Evolutionary conservation across 2,888 invertebrate genomes (phyloP).

Genomic region (Papilio gigon): DNA sequence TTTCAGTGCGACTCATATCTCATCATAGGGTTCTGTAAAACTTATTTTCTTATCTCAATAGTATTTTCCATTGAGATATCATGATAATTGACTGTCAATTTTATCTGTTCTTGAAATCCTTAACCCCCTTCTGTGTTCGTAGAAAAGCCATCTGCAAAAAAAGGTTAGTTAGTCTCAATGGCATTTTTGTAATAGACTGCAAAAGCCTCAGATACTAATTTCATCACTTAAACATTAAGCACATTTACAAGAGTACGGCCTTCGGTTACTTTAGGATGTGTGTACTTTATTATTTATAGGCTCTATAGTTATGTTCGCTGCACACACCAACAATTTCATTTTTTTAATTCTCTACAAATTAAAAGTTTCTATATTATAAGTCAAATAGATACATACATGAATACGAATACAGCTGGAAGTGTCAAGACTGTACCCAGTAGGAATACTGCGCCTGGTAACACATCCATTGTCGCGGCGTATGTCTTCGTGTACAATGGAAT

Average conservation of each 20-base stretch:
- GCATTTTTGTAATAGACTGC: not conserved
- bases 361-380: too few species aligned
- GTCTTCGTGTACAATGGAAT: conserved; percentile 86
- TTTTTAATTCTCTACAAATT: too few species aligned
- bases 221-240: too few species aligned
- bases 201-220: too few species aligned
- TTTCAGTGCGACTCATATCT: too few species aligned
- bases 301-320: too few species aligned
- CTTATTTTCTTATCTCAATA: not conserved
- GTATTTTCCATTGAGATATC: not conserved
- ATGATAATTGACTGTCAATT: conserved; percentile 27
- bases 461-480: conserved; percentile 85
- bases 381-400: conserved; percentile 78
- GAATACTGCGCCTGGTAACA: conserved; percentile 85
- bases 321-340: too few species aligned
- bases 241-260: too few species aligned
- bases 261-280: too few species aligned
- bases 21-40: not conserved
- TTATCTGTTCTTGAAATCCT: conserved; percentile 43
- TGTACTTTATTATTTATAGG: too few species aligned
- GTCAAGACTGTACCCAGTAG: conserved; percentile 84
- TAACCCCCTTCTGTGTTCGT: conserved; percentile 54
- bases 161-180: not conserved
- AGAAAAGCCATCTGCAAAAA: conserved; percentile 58
- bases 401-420: conserved; percentile 84